A percentile compares a stretch with the other conserved stretches of the same genome.
These are phyloP conservation scores for Choristoneura fumiferana DNA, from an alignment of 1,140 invertebrate genomes.

Conservation along the genomic window DNA sequence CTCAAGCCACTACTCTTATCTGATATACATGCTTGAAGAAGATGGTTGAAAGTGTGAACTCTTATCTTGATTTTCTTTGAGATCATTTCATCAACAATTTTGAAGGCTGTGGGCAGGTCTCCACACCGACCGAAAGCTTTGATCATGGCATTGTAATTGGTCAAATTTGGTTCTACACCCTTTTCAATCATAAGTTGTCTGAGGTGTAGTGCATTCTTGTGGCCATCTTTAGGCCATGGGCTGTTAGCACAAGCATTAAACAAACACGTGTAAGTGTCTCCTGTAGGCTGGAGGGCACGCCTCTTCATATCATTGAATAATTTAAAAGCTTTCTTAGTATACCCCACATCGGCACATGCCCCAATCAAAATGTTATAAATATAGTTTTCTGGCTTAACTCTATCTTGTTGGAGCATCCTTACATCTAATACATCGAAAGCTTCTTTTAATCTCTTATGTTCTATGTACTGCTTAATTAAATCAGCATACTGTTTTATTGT, in stretches of 20 bases:
- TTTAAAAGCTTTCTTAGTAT: constrained; percentile 90
- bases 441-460: constrained; percentile 81
- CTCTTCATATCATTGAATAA: constrained; percentile 91
- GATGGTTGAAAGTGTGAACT: constrained; percentile 86
- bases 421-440: constrained; percentile 88
- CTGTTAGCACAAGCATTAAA: constrained; percentile 93
- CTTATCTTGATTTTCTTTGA: constrained; percentile 82
- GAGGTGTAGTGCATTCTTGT: constrained; percentile 82
- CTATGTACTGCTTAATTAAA: constrained; percentile 84
- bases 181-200: constrained; percentile 84
- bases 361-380: constrained; percentile 90
- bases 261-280: constrained; percentile 88
- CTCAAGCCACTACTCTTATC: constrained; percentile 89
- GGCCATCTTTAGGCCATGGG: constrained; percentile 82
- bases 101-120: constrained; percentile 87
- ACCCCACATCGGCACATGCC: constrained; percentile 88
- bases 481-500: constrained; percentile 82
- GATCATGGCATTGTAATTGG: constrained; percentile 92
- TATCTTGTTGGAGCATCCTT: constrained; percentile 86
- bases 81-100: constrained; percentile 90
- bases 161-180: constrained; percentile 83
- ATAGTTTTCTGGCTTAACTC: constrained; percentile 86
- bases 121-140: constrained; percentile 93
- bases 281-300: constrained; percentile 82
- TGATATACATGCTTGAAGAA: constrained; percentile 90